phyloP scores from a whole-genome alignment of 2,797 vertebrate genomes.

The Acanthurus tractus region DNA sequence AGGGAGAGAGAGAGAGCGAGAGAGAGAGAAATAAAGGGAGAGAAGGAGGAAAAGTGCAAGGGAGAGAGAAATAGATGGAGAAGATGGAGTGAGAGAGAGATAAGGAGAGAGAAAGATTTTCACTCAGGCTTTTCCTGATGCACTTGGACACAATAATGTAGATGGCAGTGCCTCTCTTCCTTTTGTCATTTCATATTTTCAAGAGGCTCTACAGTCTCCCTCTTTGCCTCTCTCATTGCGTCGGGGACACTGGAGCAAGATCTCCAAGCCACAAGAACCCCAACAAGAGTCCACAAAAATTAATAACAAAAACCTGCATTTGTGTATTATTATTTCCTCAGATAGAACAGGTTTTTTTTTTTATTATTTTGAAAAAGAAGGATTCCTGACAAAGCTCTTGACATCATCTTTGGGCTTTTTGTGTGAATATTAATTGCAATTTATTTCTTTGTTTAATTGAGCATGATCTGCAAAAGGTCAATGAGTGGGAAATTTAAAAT shows the following conservation, averaged over 20 bases:
- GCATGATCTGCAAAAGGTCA: constrained; percentile 62
- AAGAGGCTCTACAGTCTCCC: constrained; percentile 79
- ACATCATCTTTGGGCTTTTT: constrained; percentile 35
- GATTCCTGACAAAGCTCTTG: constrained; percentile 32
- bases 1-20: neutral
- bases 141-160: constrained; percentile 77
- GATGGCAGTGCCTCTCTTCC: constrained; percentile 72
- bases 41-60: constrained; percentile 51
- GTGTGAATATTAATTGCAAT: constrained; percentile 54
- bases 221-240: constrained; percentile 68
- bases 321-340: constrained; percentile 17
- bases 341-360: neutral
- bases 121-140: constrained; percentile 75
- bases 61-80: constrained; percentile 56
- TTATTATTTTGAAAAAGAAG: neutral
- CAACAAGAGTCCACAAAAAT: constrained; percentile 54
- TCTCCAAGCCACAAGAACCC: constrained; percentile 53
- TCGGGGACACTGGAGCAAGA: constrained; percentile 52
- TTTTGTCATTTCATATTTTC: constrained; percentile 82
- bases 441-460: constrained; percentile 62
- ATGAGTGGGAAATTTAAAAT: constrained; percentile 63
- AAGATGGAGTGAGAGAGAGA: constrained; percentile 52
- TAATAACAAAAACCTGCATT: constrained; percentile 33
- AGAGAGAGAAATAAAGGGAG: constrained; percentile 40
- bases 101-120: constrained; percentile 71